These are phyloP conservation scores for Danio kyathit DNA, from an alignment of 2,797 vertebrate genomes.

Conservation along the genomic window DNA sequence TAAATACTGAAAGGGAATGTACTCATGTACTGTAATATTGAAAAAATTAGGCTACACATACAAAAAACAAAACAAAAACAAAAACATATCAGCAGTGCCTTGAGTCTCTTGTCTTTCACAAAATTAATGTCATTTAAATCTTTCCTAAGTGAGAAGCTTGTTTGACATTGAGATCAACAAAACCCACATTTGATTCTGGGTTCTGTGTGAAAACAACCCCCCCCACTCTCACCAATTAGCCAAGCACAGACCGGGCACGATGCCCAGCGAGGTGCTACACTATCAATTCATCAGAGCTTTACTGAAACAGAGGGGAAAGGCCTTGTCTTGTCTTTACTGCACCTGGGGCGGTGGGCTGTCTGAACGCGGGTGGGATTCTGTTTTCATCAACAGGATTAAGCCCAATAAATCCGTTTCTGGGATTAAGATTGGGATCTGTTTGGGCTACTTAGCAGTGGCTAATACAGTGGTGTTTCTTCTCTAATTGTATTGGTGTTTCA, in stretches of 20 bases:
- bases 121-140: slow-evolving; percentile 14
- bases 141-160: slow-evolving; percentile 46
- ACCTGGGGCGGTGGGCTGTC: slow-evolving; percentile 77
- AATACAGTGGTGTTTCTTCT: slow-evolving; percentile 75
- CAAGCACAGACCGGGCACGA: slow-evolving; percentile 70
- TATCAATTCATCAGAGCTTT: slow-evolving; percentile 73
- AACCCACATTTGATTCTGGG: slow-evolving; percentile 70
- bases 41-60: neutral
- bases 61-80: neutral
- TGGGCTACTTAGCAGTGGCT: slow-evolving; percentile 71
- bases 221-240: slow-evolving; percentile 71
- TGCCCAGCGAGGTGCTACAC: slow-evolving; percentile 72
- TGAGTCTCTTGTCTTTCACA: slow-evolving; percentile 22
- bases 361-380: slow-evolving; percentile 80
- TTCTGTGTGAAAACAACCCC: slow-evolving; percentile 76
- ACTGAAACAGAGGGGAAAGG: slow-evolving; percentile 69
- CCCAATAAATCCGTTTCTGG: slow-evolving; percentile 72
- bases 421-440: slow-evolving; percentile 80
- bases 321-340: slow-evolving; percentile 72
- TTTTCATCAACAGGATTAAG: slow-evolving; percentile 84
- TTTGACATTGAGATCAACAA: slow-evolving; percentile 30
- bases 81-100: neutral
- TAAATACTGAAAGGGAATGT: too few relatives aligned
- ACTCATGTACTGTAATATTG: neutral
- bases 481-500: slow-evolving; percentile 74